Evolutionary conservation across 2,113 vertebrate species (phyloP), one percentile per base, ranked within the genome.

Genomic region (Sinocyclocheilus anophthalmus): DNA sequence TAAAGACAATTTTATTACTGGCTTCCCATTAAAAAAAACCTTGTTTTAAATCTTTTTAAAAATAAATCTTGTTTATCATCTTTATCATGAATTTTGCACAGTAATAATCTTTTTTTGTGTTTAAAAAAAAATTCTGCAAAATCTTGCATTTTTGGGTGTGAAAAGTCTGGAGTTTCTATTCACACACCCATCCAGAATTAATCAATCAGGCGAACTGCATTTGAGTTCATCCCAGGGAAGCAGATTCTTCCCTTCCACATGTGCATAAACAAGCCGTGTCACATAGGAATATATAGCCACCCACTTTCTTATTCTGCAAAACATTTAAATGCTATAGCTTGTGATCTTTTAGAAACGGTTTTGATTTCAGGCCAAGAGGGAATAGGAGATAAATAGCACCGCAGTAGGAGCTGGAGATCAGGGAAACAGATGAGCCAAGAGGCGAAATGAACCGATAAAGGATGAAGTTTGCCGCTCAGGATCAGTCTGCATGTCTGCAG

Each of bases 361-460:
- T 75, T 73, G 33, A 73, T 55, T 59, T 84, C 69, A 84, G 48
- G 33, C 48, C 67, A 75, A 57, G 33, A 59, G 48, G 82, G 69
- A 84, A 83, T 78, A 42, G 11, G 67, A 83, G 48, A 59, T 85
- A 37, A 63, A 84, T 37, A 73, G 53, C 45, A 63, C 53, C 45
- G 82, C 14, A 77, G 81, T 69, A 84, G 42, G 76, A 59, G 39
- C 3, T 37, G 50, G 57, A 73, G 37, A 75, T 84, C 50, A 78
- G 76, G 53, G 65, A 80, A 24, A 45, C 65, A n/a, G 26, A 59
- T 59, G 48, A 78, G 57, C 53, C 67, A 37, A 59, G 65, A 77
- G 59, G 26, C 55, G n/a, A 70, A 86, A n/a, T 84, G 69, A 79
- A 78, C 18, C 20, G 39, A 76, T 65, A 57, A 70, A 87, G 57